Evolutionary conservation across 2,113 vertebrate species (phyloP), one percentile per base, ranked within the genome.

Genomic region (Hippocampus comes): DNA sequence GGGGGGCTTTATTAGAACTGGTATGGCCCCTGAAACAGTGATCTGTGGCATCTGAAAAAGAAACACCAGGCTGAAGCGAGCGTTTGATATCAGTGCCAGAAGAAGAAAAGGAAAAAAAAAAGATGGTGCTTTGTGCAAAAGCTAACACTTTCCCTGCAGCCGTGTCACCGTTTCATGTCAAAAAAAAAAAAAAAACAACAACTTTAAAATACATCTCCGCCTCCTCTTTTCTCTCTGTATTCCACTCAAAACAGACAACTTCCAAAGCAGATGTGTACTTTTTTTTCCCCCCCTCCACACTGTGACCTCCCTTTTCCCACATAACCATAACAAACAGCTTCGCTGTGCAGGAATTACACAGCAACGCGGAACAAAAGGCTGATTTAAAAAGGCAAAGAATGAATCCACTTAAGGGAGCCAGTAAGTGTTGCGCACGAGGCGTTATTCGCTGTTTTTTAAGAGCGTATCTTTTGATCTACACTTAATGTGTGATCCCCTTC

Each of bases 401-500:
- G 78, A 78, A 4, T 15, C 77, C 42, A 59, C 79, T 79, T 80
- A 85, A 55, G 75, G 84, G 86, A 87, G 80, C 80, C 79, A 81
- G 56, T 74, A 83, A 78, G 68, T 66, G 68, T 38, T 67, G 79
- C 57, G 78, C 61, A 65, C 71, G 51, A 80, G 59, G 72, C 78
- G 80, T 80, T 82, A 81, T 88, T 83, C 27, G 1, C 84, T 87
- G 80, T 83, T 86, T 38, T 89, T 90, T 86, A 85, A 87, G 71
- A 80, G 81, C 70, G 85, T 81, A 90, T 88, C 88, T 87, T 91
- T 85, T 91, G 90, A 91, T 90, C 88, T 91, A 83, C 86, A 81
- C 85, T 90, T 90, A 91, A 88, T 76, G 90, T 86, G 82, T 91
- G 85, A 91, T 90, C 87, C 88, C 88, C 87, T 88, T 79, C 84